Percentiles rank a stretch among this genome's conserved stretches.
These are phyloP conservation scores for Drosophila limbata DNA, from an alignment of 2,888 invertebrate species.

Conservation along the genomic window DNA sequence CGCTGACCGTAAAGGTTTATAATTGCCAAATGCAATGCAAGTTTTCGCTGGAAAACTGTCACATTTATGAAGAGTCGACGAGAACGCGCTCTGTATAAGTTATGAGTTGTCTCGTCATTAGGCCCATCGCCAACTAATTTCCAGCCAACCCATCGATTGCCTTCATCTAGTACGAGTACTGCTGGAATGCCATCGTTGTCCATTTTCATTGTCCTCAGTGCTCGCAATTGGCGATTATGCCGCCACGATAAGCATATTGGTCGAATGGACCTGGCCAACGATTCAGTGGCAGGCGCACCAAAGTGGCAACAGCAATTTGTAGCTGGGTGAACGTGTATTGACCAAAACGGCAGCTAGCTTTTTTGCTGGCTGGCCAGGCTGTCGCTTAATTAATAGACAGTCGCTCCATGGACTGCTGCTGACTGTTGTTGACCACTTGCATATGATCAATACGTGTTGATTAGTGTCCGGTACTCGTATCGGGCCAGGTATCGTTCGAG, in stretches of 20 bases:
- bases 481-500: slow-evolving; percentile 35
- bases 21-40: slow-evolving; percentile 29
- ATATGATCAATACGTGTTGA: slow-evolving; percentile 80
- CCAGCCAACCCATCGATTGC: neutral
- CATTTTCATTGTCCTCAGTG: slow-evolving; percentile 66
- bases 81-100: slow-evolving; percentile 53
- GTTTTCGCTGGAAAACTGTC: slow-evolving; percentile 47
- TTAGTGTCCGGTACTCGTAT: slow-evolving; percentile 47
- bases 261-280: slow-evolving; percentile 42
- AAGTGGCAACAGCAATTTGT: slow-evolving; percentile 81
- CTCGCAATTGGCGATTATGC: slow-evolving; percentile 52
- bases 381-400: slow-evolving; percentile 63
- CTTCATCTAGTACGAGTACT: neutral
- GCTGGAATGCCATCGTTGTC: slow-evolving; percentile 58
- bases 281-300: slow-evolving; percentile 64
- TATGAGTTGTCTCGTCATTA: slow-evolving; percentile 48
- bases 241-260: slow-evolving; percentile 74
- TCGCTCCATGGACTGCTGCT: slow-evolving; percentile 23
- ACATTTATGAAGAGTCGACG: slow-evolving; percentile 43
- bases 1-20: slow-evolving; percentile 28
- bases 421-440: slow-evolving; percentile 56
- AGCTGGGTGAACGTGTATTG: slow-evolving; percentile 75
- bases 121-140: slow-evolving; percentile 12
- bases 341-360: slow-evolving; percentile 75
- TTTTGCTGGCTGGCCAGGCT: slow-evolving; percentile 37